Evolutionary conservation across 2,113 vertebrate species (phyloP).

Genomic region (Morone saxatilis): DNA sequence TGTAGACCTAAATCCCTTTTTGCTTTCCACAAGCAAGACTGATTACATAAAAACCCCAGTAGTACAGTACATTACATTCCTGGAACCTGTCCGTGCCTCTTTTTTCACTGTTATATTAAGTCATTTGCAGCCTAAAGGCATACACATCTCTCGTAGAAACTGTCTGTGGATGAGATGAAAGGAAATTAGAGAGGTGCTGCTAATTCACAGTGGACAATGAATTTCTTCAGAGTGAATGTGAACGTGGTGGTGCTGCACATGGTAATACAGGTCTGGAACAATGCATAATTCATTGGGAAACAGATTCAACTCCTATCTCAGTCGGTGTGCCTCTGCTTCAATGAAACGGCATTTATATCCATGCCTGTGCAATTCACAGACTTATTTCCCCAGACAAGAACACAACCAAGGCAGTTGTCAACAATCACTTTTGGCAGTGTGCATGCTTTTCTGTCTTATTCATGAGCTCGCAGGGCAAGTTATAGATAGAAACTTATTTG

Average conservation of each 20-base stretch:
- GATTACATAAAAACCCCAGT: conserved; percentile 30
- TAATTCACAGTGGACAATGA: conserved; percentile 69
- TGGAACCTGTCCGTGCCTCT: conserved; percentile 27
- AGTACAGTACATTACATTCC: not conserved
- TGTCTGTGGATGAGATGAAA: conserved; percentile 55
- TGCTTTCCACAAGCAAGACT: conserved; percentile 8
- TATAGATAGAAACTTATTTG: conserved; percentile 58
- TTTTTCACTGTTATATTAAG: conserved; percentile 5
- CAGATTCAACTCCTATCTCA: conserved; percentile 50
- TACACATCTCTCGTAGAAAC: conserved; percentile 27
- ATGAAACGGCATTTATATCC: conserved; percentile 29
- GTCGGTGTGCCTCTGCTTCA: conserved; percentile 36
- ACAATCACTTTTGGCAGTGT: conserved; percentile 53
- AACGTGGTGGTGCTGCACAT: conserved; percentile 29
- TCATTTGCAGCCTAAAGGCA: conserved; percentile 60
- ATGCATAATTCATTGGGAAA: conserved; percentile 69
- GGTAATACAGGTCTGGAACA: conserved; percentile 35
- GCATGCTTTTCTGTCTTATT: conserved; percentile 42
- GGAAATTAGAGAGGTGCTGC: conserved; percentile 61
- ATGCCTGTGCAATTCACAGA: conserved; percentile 41
- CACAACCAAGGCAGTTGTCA: conserved; percentile 43
- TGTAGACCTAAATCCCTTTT: conserved; percentile 3
- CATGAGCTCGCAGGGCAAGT: conserved; percentile 10
- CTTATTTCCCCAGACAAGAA: conserved; percentile 67
- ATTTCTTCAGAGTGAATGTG: conserved; percentile 46